Evolutionary conservation across 2,888 invertebrate species (phyloP), one percentile per base, ranked within the genome.

Genomic region (Amphipyra berbera): DNA sequence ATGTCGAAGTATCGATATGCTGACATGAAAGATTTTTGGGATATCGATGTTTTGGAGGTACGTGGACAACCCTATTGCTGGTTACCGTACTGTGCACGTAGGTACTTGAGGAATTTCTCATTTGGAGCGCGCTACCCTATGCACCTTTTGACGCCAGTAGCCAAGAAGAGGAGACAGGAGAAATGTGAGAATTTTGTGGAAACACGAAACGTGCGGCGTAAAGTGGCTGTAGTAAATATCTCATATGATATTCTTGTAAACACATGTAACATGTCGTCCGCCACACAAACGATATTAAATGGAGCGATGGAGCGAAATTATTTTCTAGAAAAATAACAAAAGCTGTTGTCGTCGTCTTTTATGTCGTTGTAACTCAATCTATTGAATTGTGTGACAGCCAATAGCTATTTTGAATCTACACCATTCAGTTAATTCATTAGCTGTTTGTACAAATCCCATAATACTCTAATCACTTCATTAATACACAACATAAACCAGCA

Each of bases 31-130:
- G 30, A 30, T 2, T 12, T 47, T 37, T 21, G 8, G n/a, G 33
- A n/a, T 71, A 64, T 69, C 64, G 73, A 75, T 57, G 14, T 33
- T 49, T 38, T 13, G 42, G 47, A 53, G n/a, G 15, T 9, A 30
- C 2, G 30, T 15, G 58, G 63, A 54, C 84, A 78, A 62, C 86
- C 71, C 84, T 86, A 84, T 47, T 49, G 45, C 52, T 58, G 62
- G 66, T 66, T 58, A 21, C 71, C 56, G 42, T 59, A 68, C 60
- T 68, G 67, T 78, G 81, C 87, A 87, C 83, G 86, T 21, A 21
- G 21, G 21, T 86, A 83, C 84, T 80, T 73, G 61, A 86, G 87
- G 91, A 90, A 92, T 91, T 92, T 91, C 84, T 92, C 90, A 92
- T 91, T 92, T 90, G 85, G 84, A 82, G 67, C 69, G 75, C 72